Percentiles rank a stretch among this genome's conserved stretches.
Conservation (phyloP, 2,797 vertebrate species). For the Taeniopygia guttata region DNA sequence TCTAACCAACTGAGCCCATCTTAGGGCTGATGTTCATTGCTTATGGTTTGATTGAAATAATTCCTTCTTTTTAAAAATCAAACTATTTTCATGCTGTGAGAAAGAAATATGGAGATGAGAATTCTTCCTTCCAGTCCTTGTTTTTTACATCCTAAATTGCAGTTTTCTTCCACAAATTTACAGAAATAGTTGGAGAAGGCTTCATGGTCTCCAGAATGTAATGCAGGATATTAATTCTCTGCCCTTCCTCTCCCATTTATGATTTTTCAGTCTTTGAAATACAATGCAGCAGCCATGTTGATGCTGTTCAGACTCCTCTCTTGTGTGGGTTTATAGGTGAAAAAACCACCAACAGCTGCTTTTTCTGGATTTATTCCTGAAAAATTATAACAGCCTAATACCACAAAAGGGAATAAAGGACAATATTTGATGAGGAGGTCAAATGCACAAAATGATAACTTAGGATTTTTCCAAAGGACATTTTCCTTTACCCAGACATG, state of each 20-base stretch:
- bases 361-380: constrained; percentile 16
- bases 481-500: constrained; percentile 43
- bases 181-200: background rate
- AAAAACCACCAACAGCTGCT: background rate
- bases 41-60: background rate
- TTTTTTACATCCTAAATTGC: background rate
- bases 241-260: background rate
- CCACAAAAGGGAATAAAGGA: background rate
- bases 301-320: background rate
- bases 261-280: background rate
- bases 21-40: background rate
- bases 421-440: constrained; percentile 6
- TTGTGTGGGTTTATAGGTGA: background rate
- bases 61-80: background rate
- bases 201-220: background rate
- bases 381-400: background rate
- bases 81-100: background rate
- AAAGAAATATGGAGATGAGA: background rate
- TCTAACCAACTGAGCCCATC: background rate
- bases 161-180: background rate
- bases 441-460: constrained; percentile 16
- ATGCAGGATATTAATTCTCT: background rate
- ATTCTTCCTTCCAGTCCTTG: background rate
- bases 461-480: constrained; percentile 47
- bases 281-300: background rate